Percentiles rank a stretch among this genome's conserved stretches.
phyloP scores from a whole-genome alignment of 2,113 vertebrate species.

The Passer domesticus region DNA sequence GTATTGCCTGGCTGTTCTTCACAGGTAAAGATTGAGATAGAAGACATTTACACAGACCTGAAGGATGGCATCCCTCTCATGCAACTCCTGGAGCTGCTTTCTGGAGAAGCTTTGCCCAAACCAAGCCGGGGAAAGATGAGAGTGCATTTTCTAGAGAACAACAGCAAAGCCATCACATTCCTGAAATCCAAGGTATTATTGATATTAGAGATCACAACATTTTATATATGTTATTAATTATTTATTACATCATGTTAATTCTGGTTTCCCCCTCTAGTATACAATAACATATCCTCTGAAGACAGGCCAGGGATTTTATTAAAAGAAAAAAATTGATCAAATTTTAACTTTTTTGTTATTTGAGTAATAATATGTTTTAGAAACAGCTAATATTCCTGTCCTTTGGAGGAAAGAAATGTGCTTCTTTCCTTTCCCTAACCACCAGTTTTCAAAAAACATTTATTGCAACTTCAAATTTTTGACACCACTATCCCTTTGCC shows the following conservation, averaged over 20 bases:
- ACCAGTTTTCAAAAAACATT: neutral
- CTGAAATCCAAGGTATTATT: constrained; percentile 84
- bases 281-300: neutral
- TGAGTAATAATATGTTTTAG: neutral
- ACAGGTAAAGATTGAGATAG: constrained; percentile 75
- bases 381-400: neutral
- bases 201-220: neutral
- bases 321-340: neutral
- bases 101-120: constrained; percentile 74
- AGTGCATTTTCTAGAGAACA: constrained; percentile 91
- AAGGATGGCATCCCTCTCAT: constrained; percentile 82
- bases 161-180: constrained; percentile 87
- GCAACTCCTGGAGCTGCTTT: constrained; percentile 86
- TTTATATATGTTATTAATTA: neutral
- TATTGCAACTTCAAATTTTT: neutral
- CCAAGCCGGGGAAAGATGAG: constrained; percentile 79
- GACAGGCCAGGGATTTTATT: neutral
- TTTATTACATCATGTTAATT: neutral
- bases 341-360: neutral
- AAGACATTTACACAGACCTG: constrained; percentile 83
- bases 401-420: neutral
- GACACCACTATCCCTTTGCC: neutral
- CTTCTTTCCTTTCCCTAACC: neutral
- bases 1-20: neutral
- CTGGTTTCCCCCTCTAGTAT: neutral